Conservation (phyloP, 2,113 vertebrate genomes). For the Clarias macrocephalus region DNA sequence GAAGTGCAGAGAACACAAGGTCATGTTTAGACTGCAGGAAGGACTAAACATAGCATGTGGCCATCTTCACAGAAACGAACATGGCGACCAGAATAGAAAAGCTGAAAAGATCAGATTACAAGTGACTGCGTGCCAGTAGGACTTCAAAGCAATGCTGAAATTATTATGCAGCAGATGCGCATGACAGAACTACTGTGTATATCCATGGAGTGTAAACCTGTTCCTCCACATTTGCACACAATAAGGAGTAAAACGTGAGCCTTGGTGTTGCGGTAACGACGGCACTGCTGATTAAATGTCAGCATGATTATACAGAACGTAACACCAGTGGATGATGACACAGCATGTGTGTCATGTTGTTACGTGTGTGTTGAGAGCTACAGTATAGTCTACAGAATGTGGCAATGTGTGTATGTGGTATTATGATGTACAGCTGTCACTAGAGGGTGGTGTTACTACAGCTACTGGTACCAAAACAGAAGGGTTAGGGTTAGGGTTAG, state of each 20-base stretch:
- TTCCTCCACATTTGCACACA: not conserved
- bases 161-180: not conserved
- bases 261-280: not conserved
- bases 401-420: not conserved
- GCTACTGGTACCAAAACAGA: not conserved
- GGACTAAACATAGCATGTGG: not conserved
- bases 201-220: conserved; percentile 8
- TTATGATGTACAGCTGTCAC: conserved; percentile 34
- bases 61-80: not conserved
- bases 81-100: not conserved
- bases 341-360: not conserved
- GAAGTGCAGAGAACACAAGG: not conserved
- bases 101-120: not conserved
- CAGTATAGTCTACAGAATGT: not conserved
- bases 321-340: not conserved
- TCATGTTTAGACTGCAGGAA: conserved; percentile 18
- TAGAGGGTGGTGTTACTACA: conserved; percentile 52
- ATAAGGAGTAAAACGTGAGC: not conserved
- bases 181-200: not conserved
- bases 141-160: not conserved
- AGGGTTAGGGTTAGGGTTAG: no score
- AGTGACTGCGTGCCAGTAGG: not conserved
- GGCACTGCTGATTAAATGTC: not conserved
- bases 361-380: not conserved
- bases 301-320: not conserved